Evolutionary conservation across 2,888 invertebrate species (phyloP).

Genomic region (Hanleya hanleyi): DNA sequence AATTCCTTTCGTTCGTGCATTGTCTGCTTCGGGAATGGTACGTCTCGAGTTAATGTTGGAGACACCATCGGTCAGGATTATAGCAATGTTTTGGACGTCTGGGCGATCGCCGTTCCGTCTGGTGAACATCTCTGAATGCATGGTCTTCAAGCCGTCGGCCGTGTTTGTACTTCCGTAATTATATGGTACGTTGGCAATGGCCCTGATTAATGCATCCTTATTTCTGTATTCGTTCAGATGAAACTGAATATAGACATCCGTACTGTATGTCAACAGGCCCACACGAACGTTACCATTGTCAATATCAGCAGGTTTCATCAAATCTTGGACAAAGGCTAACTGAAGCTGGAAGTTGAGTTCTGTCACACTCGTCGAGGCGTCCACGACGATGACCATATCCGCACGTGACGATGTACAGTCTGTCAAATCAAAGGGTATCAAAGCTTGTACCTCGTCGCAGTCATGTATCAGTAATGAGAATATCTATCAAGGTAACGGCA

Average conservation of each 20-base stretch:
- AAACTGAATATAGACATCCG: slow-evolving; percentile 38
- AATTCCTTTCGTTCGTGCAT: slow-evolving; percentile 37
- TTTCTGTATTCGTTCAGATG: slow-evolving; percentile 37
- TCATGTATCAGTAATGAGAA: neutral
- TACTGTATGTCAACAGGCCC: slow-evolving; percentile 47
- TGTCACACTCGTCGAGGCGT: slow-evolving; percentile 57
- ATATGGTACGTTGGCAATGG: slow-evolving; percentile 34
- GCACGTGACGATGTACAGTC: slow-evolving; percentile 30
- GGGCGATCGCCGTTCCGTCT: slow-evolving; percentile 43
- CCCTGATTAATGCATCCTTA: slow-evolving; percentile 30
- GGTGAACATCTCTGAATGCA: slow-evolving; percentile 52
- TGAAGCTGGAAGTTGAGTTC: slow-evolving; percentile 45
- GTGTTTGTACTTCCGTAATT: slow-evolving; percentile 49
- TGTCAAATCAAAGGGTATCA: slow-evolving; percentile 33
- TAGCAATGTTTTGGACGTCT: slow-evolving; percentile 40
- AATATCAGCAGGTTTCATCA: slow-evolving; percentile 38
- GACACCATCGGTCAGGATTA: slow-evolving; percentile 52
- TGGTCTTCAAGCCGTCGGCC: slow-evolving; percentile 40
- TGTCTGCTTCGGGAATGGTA: slow-evolving; percentile 43
- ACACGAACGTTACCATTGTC: slow-evolving; percentile 46
- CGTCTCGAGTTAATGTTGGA: slow-evolving; percentile 48
- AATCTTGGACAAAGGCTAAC: slow-evolving; percentile 48
- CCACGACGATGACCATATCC: slow-evolving; percentile 50
- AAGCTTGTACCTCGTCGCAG: slow-evolving; percentile 22
- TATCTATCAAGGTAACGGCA: neutral